A percentile compares a stretch with the other conserved stretches of the same genome.
phyloP scores from a whole-genome alignment of 2,888 invertebrate species.

The Malacosoma neustria region DNA sequence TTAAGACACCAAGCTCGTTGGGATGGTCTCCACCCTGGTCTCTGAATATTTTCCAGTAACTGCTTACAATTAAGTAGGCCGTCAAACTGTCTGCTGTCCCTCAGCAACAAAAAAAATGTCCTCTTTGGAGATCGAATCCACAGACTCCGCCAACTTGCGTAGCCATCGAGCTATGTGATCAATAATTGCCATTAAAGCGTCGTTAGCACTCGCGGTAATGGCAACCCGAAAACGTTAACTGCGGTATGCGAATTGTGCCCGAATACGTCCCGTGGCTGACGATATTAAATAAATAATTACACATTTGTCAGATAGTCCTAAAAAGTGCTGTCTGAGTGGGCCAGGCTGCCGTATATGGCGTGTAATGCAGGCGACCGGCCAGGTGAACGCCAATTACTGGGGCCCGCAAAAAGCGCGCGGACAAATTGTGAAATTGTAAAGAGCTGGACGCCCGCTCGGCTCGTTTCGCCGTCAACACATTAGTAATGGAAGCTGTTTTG shows the following conservation, averaged over 20 bases:
- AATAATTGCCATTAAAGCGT: constrained; percentile 33
- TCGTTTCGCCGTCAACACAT: constrained; percentile 3
- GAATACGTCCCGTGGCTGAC: constrained; percentile 43
- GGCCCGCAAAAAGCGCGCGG: constrained; percentile 58
- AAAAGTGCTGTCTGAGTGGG: constrained; percentile 55
- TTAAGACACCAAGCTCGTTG: too few relatives aligned
- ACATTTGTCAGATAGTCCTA: constrained; percentile 71
- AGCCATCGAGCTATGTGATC: too few relatives aligned
- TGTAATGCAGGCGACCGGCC: constrained; percentile 34
- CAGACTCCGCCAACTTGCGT: too few relatives aligned
- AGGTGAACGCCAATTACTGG: constrained; percentile 68
- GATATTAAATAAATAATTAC: constrained; percentile 75
- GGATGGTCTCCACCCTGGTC: too few relatives aligned
- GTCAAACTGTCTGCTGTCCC: too few relatives aligned
- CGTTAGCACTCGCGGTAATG: constrained; percentile 35
- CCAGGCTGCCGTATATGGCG: constrained; percentile 57
- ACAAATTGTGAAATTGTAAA: constrained; percentile 74
- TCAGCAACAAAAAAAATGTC: too few relatives aligned
- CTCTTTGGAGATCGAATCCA: too few relatives aligned
- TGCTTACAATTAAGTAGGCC: too few relatives aligned
- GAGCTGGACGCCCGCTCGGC: constrained; percentile 2
- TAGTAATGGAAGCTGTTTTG: not conserved
- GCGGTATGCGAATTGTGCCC: constrained; percentile 65
- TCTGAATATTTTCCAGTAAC: too few relatives aligned
- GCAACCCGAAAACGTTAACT: constrained; percentile 40